These are phyloP conservation scores for Eupithecia pulchellata DNA, from an alignment of 2,888 invertebrate species.

Conservation along the genomic window DNA sequence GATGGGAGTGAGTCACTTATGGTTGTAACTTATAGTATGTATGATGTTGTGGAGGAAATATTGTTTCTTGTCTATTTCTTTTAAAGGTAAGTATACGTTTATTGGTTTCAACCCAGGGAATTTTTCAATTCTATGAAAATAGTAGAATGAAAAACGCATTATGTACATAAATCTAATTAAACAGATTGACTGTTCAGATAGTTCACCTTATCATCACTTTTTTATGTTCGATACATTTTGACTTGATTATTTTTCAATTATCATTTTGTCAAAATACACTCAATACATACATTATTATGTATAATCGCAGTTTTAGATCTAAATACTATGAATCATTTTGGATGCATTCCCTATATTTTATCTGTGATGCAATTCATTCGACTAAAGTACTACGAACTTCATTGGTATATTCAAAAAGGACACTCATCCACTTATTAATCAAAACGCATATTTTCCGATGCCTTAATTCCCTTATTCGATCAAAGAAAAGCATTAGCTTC, in stretches of 20 bases:
- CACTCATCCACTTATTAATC: conserved; percentile 52
- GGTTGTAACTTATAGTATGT: not conserved
- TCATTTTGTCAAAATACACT: no score
- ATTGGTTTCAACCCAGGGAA: no score
- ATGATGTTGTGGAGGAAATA: not conserved
- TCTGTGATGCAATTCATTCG: not conserved
- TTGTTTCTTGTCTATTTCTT: not conserved
- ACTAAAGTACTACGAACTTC: not conserved
- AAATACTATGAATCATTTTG: no score
- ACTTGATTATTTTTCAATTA: no score
- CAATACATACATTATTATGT: no score
- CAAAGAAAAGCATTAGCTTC: conserved; percentile 58
- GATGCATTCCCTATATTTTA: not conserved
- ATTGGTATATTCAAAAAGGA: conserved; percentile 10
- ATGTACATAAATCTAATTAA: no score
- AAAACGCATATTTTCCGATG: conserved; percentile 61
- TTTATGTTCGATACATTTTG: no score
- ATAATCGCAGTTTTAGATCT: no score
- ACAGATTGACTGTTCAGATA: no score
- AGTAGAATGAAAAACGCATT: no score
- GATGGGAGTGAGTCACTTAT: conserved; percentile 32
- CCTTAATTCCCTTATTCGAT: conserved; percentile 75
- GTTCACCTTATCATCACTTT: no score
- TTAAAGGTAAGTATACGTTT: not conserved
- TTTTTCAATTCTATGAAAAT: no score